Base-by-base conservation (phyloP, 2,113 vertebrate genomes). In the Trogon surrucura region DNA sequence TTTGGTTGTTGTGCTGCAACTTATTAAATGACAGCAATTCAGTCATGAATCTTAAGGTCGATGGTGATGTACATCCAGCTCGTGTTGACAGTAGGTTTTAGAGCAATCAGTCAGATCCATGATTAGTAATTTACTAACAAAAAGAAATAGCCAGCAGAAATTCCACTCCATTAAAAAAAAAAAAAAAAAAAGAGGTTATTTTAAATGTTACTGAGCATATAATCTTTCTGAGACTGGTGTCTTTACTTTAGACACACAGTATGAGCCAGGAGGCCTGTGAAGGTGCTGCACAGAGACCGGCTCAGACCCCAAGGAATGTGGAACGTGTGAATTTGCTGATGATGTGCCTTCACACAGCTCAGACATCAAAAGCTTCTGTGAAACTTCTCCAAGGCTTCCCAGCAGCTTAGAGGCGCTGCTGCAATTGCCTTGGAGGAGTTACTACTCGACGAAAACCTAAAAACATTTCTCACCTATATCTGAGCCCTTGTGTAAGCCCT, bases 241-340 rank as follows among this genome's bases (percentile, higher is more conserved):
- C 64, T 67, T 85, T 53, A 62, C 18, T 80, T 91, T 20, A 77
- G 36, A 67, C 34, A 14, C 15, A 22, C 8, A 14, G 25, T 45
- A 22, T 54, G 44, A 80, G 54, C 30, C 70, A 85, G 54, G 58
- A 81, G 67, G 34, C 45, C 30, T 48, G 23, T 53, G 78, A 62
- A 79, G 61, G 27, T 47, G 34, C 16, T 54, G 44, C 44, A 80
- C 54, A 73, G 80, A 72, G 54, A 20, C 22, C 32, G 48, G 62
- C 29, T 85, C 25, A 85, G 80, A 53, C n/a, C 85, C 80, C 0
- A 2, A 81, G 75, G 50, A 69, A 57, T 85, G 70, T 29, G 54
- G 53, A 85, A 60, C 84, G 69, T 30, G 19, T 0, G 2, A 77
- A 67, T 27, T 53, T 1, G 0, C 29, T 0, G 4, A 92, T 36